Conservation (phyloP, 2,888 invertebrate species). For the Gryllus longicercus region DNA sequence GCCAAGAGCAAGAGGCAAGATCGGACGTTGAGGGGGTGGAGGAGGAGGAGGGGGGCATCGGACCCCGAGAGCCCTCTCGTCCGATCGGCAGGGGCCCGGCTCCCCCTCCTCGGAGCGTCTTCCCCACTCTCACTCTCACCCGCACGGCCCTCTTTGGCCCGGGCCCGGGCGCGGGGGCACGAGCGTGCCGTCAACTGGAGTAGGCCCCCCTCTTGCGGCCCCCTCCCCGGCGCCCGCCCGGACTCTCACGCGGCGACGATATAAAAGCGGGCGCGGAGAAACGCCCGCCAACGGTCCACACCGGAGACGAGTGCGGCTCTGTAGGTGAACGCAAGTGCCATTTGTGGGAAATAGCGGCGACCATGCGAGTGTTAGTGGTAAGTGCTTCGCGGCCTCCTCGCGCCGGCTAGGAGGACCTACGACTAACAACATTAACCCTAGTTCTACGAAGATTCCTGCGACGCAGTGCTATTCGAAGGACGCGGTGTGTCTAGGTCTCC, state of each 20-base stretch:
- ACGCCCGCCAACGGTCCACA: background rate
- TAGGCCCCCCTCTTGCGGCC: background rate
- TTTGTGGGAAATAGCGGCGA: background rate
- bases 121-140: background rate
- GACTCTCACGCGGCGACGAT: constrained; percentile 2
- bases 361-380: constrained; percentile 31
- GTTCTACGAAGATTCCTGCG: background rate
- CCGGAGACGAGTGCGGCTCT: constrained; percentile 8
- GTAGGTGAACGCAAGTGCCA: background rate
- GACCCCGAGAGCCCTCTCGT: too few species aligned
- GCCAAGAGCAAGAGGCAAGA: too few species aligned
- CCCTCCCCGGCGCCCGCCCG: background rate
- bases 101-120: background rate
- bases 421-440: background rate
- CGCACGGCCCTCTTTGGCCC: background rate
- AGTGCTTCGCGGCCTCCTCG: constrained; percentile 20
- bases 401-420: background rate
- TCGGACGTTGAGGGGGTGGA: too few species aligned
- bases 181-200: constrained; percentile 11
- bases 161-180: background rate
- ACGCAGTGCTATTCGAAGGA: too few species aligned
- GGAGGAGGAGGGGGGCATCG: too few species aligned
- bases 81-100: too few species aligned
- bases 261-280: background rate
- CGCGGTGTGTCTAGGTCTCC: too few species aligned